phyloP scores from a whole-genome alignment of 2,797 vertebrate species.

The Columba guinea region DNA sequence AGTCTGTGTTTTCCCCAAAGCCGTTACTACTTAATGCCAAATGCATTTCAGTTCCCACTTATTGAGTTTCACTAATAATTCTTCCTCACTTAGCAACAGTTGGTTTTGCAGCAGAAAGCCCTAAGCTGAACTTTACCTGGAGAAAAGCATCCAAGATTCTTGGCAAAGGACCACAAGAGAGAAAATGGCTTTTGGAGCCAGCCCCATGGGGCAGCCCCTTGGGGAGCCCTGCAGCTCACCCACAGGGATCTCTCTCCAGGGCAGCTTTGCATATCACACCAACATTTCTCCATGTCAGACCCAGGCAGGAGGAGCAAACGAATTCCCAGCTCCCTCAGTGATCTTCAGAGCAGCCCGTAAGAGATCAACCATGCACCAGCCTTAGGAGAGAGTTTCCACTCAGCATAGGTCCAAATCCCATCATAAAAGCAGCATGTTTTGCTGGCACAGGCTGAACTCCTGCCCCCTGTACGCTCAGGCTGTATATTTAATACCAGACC shows the following conservation, averaged over 20 bases:
- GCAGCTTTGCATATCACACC: not conserved
- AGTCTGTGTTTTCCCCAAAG: not conserved
- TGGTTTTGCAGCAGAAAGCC: not conserved
- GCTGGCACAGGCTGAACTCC: not conserved
- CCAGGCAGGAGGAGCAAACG: not conserved
- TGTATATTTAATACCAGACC: not conserved
- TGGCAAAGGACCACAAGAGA: not conserved
- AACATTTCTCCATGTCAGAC: not conserved
- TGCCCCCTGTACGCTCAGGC: fast-evolving
- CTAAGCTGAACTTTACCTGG: not conserved
- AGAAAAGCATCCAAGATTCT: not conserved
- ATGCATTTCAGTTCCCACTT: not conserved
- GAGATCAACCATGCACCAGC: not conserved
- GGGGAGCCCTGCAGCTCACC: not conserved
- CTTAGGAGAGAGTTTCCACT: not conserved
- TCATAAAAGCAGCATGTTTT: not conserved
- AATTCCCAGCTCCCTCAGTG: no score
- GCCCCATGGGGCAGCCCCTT: fast-evolving
- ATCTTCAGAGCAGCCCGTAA: not conserved
- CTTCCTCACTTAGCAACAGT: not conserved
- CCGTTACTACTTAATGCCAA: not conserved
- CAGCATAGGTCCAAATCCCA: not conserved
- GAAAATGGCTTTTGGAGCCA: not conserved
- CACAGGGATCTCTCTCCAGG: not conserved
- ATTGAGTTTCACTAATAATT: not conserved